Base-by-base conservation (phyloP, 2,888 invertebrate species). In the Xanthia togata region DNA sequence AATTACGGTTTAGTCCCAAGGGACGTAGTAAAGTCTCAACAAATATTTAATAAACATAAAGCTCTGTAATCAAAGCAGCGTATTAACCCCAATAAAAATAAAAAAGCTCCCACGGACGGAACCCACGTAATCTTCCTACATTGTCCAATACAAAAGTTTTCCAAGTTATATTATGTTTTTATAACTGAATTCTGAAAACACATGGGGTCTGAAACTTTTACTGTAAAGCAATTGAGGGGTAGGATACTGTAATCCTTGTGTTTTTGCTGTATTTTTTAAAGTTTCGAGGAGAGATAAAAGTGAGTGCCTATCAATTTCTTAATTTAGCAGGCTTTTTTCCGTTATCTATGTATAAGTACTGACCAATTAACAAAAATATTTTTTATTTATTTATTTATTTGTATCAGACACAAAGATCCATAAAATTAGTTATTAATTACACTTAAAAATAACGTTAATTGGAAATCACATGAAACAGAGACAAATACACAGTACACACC, bases 201-300 rank as follows among this genome's bases (percentile, higher is more conserved):
- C 84, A 83, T 84, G 83, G 76, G 84, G 35, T 53, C 81, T 55
- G 26, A 69, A 83, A 73, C 26, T 84, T 83, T 59, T 23, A 26
- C 59, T 53, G 59, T 78, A 62, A 79, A 80, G 80, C 80, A 71
- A 84, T 80, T 73, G 65, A 26, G 26, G 20, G 50, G 12, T 3
- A 23, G 12, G n/a, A 17, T 26, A 41, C 35, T n/a, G 20, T 74
- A 83, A 82, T 67, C 63, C 70, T 55, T 11, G 0, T 62, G 20
- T 35, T 67, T 47, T 57, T 41, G 20, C 8, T 50, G 20, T 71
- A 2, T 41, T 57, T 20, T 55, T 65, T 17, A 8, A 2, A 59
- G 31, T 6, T 44, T 4, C 44, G 44, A 44, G 44, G 44, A 44
- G 44, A 14, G 0, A 14, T 44, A 44, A 44, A 44, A 44, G 44